Evolutionary conservation across 2,113 vertebrate genomes (phyloP).

Genomic region (Elgaria multicarinata): DNA sequence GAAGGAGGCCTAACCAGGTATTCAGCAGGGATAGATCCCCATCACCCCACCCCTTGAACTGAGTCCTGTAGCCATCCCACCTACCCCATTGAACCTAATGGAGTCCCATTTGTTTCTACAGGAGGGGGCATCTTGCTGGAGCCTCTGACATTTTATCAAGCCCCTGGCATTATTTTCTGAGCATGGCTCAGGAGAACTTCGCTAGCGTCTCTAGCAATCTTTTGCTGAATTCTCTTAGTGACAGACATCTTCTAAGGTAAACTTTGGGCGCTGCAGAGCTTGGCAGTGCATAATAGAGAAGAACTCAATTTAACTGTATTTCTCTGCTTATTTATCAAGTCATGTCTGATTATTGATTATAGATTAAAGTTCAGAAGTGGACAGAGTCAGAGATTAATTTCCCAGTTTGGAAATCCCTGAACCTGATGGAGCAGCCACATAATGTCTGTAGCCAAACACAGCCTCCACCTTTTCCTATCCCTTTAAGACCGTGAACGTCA

Average conservation of each 20-base stretch:
- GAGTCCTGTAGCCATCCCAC: too few species aligned
- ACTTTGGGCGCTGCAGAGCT: background rate
- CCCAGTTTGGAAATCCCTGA: background rate
- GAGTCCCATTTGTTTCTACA: too few species aligned
- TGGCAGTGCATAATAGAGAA: background rate
- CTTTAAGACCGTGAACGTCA: too few species aligned
- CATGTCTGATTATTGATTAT: background rate
- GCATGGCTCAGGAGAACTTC: background rate
- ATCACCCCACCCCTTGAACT: too few species aligned
- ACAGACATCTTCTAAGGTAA: background rate
- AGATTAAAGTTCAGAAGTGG: background rate
- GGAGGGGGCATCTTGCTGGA: too few species aligned
- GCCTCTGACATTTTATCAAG: too few species aligned
- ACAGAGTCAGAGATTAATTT: background rate
- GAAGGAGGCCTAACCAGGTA: too few species aligned
- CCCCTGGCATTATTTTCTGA: background rate
- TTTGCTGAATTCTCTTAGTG: background rate
- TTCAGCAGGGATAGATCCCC: too few species aligned
- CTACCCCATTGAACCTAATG: too few species aligned
- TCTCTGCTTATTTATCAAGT: background rate
- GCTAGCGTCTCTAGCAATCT: background rate
- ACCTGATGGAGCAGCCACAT: too few species aligned
- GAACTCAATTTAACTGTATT: background rate
- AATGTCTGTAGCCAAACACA: too few species aligned
- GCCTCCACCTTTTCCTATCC: too few species aligned